Percentiles rank a stretch among this genome's conserved stretches.
These are phyloP conservation scores for Drosophila emarginata DNA, from an alignment of 2,888 invertebrate genomes.

Conservation along the genomic window DNA sequence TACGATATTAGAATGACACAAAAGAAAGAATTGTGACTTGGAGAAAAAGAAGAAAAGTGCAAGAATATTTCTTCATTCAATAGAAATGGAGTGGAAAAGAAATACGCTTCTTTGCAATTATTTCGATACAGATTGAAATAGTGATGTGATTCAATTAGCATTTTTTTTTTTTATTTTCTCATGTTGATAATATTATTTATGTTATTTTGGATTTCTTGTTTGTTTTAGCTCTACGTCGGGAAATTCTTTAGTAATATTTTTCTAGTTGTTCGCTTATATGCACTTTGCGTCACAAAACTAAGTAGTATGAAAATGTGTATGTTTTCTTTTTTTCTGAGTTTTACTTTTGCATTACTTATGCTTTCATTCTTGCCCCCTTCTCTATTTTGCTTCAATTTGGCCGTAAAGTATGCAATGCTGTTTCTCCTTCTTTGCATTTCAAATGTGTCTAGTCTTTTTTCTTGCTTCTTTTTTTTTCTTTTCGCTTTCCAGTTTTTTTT, in stretches of 20 bases:
- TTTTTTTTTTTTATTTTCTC: too few relatives aligned
- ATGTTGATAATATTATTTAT: too few relatives aligned
- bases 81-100: too few relatives aligned
- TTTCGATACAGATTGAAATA: too few relatives aligned
- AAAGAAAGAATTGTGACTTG: too few relatives aligned
- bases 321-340: background rate
- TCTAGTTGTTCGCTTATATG: constrained; percentile 3
- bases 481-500: constrained; percentile 2
- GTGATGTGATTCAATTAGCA: too few relatives aligned
- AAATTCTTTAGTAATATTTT: background rate
- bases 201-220: background rate
- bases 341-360: constrained; percentile 7
- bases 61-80: too few relatives aligned
- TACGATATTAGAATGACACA: too few relatives aligned
- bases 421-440: constrained; percentile 37
- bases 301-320: constrained; percentile 4
- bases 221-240: background rate
- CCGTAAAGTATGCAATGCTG: constrained; percentile 43
- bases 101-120: too few relatives aligned
- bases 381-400: constrained; percentile 11
- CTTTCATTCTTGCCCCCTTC: constrained; percentile 29
- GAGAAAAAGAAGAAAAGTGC: too few relatives aligned
- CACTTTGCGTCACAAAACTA: background rate
- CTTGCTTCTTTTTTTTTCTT: constrained; percentile 11
- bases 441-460: constrained; percentile 25